A percentile compares a stretch with the other conserved stretches of the same genome.
Evolutionary conservation across 2,797 vertebrate species (phyloP).

Genomic region (Morus bassanus): DNA sequence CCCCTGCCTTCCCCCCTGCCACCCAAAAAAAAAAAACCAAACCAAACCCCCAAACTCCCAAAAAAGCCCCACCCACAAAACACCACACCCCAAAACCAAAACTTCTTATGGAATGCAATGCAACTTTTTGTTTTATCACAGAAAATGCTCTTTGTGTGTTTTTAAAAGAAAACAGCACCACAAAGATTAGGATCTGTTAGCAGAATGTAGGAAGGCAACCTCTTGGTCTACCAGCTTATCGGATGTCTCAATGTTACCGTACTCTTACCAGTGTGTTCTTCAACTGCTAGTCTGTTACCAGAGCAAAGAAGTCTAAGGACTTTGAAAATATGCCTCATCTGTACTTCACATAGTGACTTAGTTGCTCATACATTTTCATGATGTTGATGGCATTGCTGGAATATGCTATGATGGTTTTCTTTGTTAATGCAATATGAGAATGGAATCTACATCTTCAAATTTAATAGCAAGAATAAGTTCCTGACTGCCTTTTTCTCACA

Average conservation of each 20-base stretch:
- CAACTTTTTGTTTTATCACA: not conserved
- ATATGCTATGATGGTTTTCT: not conserved
- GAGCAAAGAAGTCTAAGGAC: not conserved
- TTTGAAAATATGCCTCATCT: not conserved
- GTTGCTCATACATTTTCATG: not conserved
- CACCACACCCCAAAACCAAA: not conserved
- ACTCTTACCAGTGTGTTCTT: not conserved
- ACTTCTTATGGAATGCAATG: not conserved
- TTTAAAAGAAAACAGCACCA: not conserved
- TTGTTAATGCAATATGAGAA: not conserved
- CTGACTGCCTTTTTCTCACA: not conserved
- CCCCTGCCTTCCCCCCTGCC: too few relatives aligned
- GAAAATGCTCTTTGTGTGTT: not conserved
- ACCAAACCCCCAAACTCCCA: not conserved
- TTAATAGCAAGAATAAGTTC: not conserved
- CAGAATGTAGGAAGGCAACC: not conserved
- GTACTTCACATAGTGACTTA: not conserved
- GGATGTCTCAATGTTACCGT: rapidly evolving
- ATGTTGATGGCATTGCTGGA: not conserved
- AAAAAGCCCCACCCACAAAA: not conserved
- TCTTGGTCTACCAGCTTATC: not conserved
- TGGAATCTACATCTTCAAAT: not conserved
- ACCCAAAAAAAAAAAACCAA: too few relatives aligned
- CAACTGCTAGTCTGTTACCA: not conserved
- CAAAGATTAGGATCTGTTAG: not conserved